Evolutionary conservation across 2,888 invertebrate species (phyloP).

Genomic region (Metacarcinus magister): DNA sequence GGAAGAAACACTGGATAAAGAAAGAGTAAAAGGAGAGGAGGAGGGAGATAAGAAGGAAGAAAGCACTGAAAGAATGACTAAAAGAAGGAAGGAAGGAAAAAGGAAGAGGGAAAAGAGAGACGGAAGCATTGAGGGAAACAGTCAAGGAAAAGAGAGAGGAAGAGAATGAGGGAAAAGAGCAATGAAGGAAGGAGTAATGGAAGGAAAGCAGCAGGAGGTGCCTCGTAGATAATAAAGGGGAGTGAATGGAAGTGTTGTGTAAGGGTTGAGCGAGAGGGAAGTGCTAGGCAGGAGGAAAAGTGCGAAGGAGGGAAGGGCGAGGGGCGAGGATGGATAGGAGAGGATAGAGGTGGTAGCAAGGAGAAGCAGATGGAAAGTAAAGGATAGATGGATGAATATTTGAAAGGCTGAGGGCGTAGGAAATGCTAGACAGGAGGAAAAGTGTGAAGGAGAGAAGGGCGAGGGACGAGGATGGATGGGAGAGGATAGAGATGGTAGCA

Average conservation of each 20-base stretch:
- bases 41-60: neutral
- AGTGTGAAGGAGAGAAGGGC: too few relatives aligned
- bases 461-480: neutral
- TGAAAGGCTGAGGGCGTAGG: too few relatives aligned
- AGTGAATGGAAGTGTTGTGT: neutral
- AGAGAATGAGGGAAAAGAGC: neutral
- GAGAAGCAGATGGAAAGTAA: neutral
- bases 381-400: neutral
- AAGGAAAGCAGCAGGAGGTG: neutral
- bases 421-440: too few relatives aligned
- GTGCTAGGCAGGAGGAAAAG: neutral
- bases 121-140: neutral
- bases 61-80: neutral
- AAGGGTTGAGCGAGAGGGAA: neutral
- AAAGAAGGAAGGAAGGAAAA: too few relatives aligned
- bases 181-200: neutral
- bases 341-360: neutral
- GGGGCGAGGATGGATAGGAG: neutral
- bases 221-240: neutral
- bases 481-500: neutral
- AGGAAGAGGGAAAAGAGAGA: neutral
- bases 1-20: neutral
- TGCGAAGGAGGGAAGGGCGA: neutral
- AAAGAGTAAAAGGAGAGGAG: neutral
- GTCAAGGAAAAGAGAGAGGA: neutral